A percentile compares a stretch with the other conserved stretches of the same genome.
phyloP scores from a whole-genome alignment of 1,140 invertebrate genomes.

The Caerostris darwini region DNA sequence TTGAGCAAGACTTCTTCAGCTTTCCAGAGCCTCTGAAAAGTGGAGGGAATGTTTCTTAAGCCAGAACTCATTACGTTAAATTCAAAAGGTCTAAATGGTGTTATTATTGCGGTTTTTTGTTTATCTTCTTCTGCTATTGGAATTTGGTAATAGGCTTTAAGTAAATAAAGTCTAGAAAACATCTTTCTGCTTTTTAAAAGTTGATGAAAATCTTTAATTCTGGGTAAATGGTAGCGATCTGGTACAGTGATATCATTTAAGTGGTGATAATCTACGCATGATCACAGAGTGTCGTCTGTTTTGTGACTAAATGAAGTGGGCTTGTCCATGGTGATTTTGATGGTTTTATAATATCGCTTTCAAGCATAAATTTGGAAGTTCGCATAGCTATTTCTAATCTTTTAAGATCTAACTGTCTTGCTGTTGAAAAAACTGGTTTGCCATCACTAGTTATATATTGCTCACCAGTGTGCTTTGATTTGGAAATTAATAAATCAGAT shows the following conservation, averaged over 20 bases:
- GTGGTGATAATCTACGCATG: constrained; percentile 82
- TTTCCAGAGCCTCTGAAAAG: no score
- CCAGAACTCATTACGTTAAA: no score
- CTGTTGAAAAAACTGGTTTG: not conserved
- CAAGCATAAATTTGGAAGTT: not conserved
- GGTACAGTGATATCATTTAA: constrained; percentile 80
- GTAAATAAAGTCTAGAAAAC: not conserved
- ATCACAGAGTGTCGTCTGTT: constrained; percentile 80
- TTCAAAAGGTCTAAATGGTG: no score
- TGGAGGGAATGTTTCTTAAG: no score
- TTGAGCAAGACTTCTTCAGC: no score
- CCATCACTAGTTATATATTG: not conserved
- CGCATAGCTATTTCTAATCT: not conserved
- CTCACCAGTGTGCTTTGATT: not conserved
- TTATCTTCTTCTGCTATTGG: not conserved
- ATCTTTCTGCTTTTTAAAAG: not conserved
- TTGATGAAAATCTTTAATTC: not conserved
- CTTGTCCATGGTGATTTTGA: not conserved
- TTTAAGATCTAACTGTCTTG: not conserved
- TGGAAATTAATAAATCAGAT: no score
- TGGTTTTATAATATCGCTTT: not conserved
- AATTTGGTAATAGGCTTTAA: not conserved
- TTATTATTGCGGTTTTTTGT: not conserved
- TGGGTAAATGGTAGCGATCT: not conserved
- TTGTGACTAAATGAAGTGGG: constrained; percentile 79